Percentiles rank a stretch among this genome's conserved stretches.
These are phyloP conservation scores for Motacilla alba DNA, from an alignment of 2,113 vertebrate genomes.

Conservation along the genomic window DNA sequence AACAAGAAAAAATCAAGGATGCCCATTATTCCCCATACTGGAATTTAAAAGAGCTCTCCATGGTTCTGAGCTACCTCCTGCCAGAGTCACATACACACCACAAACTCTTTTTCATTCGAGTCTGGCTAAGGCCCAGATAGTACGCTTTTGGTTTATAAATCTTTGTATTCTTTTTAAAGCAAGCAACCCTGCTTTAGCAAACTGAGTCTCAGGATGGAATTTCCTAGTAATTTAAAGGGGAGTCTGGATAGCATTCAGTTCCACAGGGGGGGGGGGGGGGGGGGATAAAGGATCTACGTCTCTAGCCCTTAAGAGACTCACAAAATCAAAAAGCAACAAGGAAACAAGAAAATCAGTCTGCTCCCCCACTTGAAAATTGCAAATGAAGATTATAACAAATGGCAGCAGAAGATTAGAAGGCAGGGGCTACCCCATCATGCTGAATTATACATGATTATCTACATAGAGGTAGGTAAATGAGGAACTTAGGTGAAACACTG, in stretches of 20 bases:
- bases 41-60: background rate
- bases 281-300: background rate
- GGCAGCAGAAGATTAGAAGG: background rate
- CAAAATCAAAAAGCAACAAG: background rate
- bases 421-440: background rate
- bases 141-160: background rate
- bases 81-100: fast-evolving
- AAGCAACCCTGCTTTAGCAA: background rate
- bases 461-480: background rate
- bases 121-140: background rate
- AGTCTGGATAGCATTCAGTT: background rate
- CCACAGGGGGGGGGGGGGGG: no score
- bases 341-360: background rate
- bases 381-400: background rate
- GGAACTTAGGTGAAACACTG: background rate
- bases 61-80: background rate
- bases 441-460: background rate
- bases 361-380: background rate
- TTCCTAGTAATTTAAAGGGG: background rate
- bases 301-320: background rate
- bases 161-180: background rate
- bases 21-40: fast-evolving
- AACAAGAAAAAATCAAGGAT: background rate
- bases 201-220: background rate
- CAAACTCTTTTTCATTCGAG: no score